Conservation (phyloP, 2,113 vertebrate genomes). For the Bombycilla garrulus region DNA sequence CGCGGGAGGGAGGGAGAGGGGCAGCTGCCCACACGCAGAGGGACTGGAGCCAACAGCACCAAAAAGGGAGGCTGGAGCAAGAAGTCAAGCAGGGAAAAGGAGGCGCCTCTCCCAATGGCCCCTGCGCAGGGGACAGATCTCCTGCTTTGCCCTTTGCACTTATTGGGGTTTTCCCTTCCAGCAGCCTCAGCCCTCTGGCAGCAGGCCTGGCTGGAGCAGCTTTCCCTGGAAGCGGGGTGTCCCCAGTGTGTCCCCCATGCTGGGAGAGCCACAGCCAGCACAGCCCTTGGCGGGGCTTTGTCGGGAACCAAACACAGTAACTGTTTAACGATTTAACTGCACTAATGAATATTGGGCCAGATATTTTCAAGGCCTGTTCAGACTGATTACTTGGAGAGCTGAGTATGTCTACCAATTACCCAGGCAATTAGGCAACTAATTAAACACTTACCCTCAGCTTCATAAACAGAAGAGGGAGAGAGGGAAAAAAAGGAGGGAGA, state of each 20-base stretch:
- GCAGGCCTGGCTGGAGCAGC: rapidly evolving
- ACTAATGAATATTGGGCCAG: slow-evolving; percentile 99
- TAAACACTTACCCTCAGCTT: slow-evolving; percentile 99
- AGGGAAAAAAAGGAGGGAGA: slow-evolving; percentile 73
- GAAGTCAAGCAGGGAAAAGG: background rate
- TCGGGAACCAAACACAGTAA: slow-evolving; percentile 72
- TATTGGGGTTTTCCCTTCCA: background rate
- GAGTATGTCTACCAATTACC: slow-evolving; percentile 99
- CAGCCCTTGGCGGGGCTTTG: slow-evolving; percentile 66
- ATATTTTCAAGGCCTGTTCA: slow-evolving; percentile 96
- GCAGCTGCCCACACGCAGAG: background rate
- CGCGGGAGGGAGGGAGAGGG: background rate
- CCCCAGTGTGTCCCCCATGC: background rate
- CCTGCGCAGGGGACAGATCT: background rate
- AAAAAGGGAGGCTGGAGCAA: background rate
- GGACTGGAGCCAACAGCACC: rapidly evolving
- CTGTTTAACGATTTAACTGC: slow-evolving; percentile 84
- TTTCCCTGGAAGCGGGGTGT: rapidly evolving
- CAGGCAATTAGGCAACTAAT: slow-evolving; percentile 99
- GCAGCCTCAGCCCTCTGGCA: background rate
- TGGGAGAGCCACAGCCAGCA: background rate
- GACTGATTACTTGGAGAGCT: slow-evolving; percentile 99
- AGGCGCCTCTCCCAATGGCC: rapidly evolving
- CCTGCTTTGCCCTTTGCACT: rapidly evolving
- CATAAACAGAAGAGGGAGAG: slow-evolving; percentile 85